Base-by-base conservation (phyloP, 92 coral and sea anemone genomes). In the Epizoanthus rinbou region DNA sequence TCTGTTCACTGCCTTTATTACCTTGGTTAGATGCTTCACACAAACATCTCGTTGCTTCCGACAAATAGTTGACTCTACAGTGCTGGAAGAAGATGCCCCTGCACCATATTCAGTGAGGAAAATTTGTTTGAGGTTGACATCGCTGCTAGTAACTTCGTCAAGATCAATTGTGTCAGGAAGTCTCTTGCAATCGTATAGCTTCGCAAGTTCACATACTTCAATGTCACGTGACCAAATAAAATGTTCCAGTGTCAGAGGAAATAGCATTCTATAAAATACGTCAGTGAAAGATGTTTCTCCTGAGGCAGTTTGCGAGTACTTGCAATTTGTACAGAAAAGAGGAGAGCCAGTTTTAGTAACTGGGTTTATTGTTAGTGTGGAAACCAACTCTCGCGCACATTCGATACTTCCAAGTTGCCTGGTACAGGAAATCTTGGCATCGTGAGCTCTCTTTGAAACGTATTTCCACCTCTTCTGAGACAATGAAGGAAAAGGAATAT, bases 211-310 rank as follows among this genome's bases (percentile, higher is more conserved):
- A 71, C 79, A 83, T 1, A 75, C 86, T 57, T 74, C 80, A 56
- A 74, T 45, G 18, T 62, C n/a, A 53, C 80, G 80, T 13, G 86
- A 57, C 86, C 79, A 83, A 33, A 83, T 83, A 31, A 56, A 75
- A 75, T 83, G 66, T 28, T 83, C 80, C 23, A 83, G 23, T 16
- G 54, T 43, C 63, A 83, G 13, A 19, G 86, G 86, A 14, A 69
- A 33, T 15, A 83, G 41, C 14, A 83, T 50, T 31, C 23, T 69
- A 59, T 83, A 50, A 70, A 83, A 83, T 19, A 83, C 47, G 17
- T 72, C 54, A 33, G 67, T 21, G 71, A 83, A 83, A 18, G 9
- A 45, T 18, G 45, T 81, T 56, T 81, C 85, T 21, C 19, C 52
- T 58, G 62, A 50, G 22, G 50, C 57, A 16, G 64, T 56, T 83